Base-by-base conservation (phyloP, 2,797 vertebrate species). In the Serranus cabrilla region DNA sequence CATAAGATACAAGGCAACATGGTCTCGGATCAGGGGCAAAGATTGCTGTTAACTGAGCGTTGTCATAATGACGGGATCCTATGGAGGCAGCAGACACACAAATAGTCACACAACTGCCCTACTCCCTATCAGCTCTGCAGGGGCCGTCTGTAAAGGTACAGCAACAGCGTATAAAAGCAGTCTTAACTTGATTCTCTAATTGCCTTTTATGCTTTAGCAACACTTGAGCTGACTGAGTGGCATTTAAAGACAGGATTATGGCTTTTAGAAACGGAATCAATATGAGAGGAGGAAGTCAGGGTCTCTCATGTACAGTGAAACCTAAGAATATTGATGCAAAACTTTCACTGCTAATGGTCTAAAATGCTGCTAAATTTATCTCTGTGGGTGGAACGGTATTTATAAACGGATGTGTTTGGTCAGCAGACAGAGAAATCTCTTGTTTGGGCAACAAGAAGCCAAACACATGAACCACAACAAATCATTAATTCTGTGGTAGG, bases 401-500 rank as follows among this genome's bases (percentile, higher is more conserved):
- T 20, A 60, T 12, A 49, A 27, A 64, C 27, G 39, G 8, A 8
- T 63, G 45, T 58, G 39, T 77, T 60, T 59, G 40, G 34, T 71
- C 60, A 77, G 47, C 10, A 42, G 57, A 25, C 58, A 63, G 49
- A 52, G 6, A 47, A 60, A 71, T 43, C 16, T 16, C 25, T 66
- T 58, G 55, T 57, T 80, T 81, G 31, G 18, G 39, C 27, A 75
- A 55, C 45, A 64, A 56, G 42, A 58, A 60, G 11, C 4, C 16
- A 56, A 75, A 71, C 18, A 25, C 63, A 57, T 45, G 21, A 75
- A 71, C 58, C 37, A 74, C 62, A 82, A 71, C 55, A 74, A 62
- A 78, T 81, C 45, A 76, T 85, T 83, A 23, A 73, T 85, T 87
- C 78, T 61, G 51, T 61, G 81, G 51, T 27, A 70, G 61, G 47